Percentiles rank a stretch among this genome's conserved stretches.
phyloP scores from a whole-genome alignment of 2,888 invertebrate genomes.

The Pasiphila rectangulata region DNA sequence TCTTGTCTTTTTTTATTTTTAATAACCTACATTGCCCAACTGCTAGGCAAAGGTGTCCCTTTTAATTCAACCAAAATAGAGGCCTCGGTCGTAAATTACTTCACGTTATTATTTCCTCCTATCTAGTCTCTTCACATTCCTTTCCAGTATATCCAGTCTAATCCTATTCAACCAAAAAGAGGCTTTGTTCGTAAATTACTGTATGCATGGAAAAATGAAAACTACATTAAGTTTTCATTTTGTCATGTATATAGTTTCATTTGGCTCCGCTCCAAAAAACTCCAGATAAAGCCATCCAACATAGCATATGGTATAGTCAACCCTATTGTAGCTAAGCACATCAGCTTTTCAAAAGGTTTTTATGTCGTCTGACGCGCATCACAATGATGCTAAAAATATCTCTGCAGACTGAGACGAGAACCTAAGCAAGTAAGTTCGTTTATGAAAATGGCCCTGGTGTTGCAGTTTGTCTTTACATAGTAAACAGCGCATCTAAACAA shows the following conservation, averaged over 20 bases:
- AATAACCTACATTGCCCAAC: too few relatives aligned
- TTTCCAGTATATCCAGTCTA: too few relatives aligned
- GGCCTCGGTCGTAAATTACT: too few relatives aligned
- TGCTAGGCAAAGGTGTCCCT: too few relatives aligned
- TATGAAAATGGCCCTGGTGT: background rate
- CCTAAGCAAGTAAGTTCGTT: background rate
- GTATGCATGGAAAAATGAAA: too few relatives aligned
- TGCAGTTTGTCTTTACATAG: background rate
- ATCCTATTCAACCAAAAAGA: background rate
- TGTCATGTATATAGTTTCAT: constrained; percentile 12
- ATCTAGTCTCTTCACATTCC: too few relatives aligned
- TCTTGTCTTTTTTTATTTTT: too few relatives aligned
- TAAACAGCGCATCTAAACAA: too few relatives aligned
- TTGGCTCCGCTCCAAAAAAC: constrained; percentile 22
- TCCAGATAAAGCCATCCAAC: constrained; percentile 7
- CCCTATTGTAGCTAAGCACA: constrained; percentile 17
- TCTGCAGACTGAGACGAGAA: background rate
- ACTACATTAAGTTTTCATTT: constrained; percentile 10
- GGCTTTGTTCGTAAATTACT: constrained; percentile 3
- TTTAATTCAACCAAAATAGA: too few relatives aligned
- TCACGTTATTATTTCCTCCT: too few relatives aligned
- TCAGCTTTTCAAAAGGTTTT: constrained; percentile 19
- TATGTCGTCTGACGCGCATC: constrained; percentile 7
- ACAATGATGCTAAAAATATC: constrained; percentile 12
- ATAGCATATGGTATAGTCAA: constrained; percentile 7